Percentiles rank a stretch among this genome's conserved stretches.
Evolutionary conservation across 2,797 vertebrate genomes (phyloP).

Genomic region (Sternarchorhynchus goeldii): DNA sequence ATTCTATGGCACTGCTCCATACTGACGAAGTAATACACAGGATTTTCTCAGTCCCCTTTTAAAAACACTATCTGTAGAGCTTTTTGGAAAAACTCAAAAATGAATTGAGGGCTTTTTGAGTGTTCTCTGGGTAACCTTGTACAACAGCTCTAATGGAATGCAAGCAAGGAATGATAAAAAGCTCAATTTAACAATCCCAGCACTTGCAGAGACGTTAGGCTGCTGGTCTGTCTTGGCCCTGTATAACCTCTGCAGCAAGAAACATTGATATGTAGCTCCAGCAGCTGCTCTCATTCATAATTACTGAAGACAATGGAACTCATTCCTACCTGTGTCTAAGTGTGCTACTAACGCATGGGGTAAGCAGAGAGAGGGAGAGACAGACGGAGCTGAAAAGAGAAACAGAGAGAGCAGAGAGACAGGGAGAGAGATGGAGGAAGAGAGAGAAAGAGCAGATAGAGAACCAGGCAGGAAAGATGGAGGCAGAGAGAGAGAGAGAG

Average conservation of each 20-base stretch:
- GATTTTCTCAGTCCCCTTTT: not conserved
- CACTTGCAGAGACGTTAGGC: not conserved
- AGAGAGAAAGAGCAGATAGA: not conserved
- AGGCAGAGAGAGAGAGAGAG: not conserved
- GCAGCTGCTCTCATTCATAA: conserved; percentile 49
- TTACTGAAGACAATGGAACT: conserved; percentile 46
- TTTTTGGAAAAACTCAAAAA: not conserved
- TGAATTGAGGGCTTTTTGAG: not conserved
- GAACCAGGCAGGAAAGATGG: not conserved
- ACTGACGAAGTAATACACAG: not conserved
- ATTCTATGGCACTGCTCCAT: not conserved
- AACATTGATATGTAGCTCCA: conserved; percentile 15
- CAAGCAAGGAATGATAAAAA: conserved; percentile 20
- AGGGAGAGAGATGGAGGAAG: not conserved
- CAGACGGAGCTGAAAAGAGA: not conserved
- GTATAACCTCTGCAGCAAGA: conserved; percentile 13
- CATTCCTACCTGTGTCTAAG: conserved; percentile 42
- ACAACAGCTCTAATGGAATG: conserved; percentile 14
- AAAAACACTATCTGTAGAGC: not conserved
- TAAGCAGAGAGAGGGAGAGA: conserved; percentile 2
- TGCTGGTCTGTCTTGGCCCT: conserved; percentile 18
- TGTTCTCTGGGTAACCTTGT: conserved; percentile 2
- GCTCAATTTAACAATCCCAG: conserved; percentile 5
- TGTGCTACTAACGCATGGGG: conserved; percentile 53
- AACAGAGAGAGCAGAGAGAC: not conserved